Base-by-base conservation (phyloP, 1,140 invertebrate genomes). In the Leucophenga varia region DNA sequence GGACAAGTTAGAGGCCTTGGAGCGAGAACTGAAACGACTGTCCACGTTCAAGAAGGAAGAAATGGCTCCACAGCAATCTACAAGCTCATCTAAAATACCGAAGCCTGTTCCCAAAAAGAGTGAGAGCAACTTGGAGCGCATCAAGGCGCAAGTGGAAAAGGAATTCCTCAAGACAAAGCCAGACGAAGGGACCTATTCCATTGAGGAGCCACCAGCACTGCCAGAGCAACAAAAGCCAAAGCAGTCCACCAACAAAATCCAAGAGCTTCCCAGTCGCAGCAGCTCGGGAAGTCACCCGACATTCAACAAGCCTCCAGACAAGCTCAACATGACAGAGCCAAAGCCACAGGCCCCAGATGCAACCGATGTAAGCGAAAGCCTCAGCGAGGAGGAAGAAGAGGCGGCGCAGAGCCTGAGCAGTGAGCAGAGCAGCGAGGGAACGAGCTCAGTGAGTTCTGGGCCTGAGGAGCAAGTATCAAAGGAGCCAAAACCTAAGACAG, bases 321-420 rank as follows among this genome's bases (percentile, higher is more conserved):
- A n/a, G n/a, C n/a, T n/a, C n/a, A n/a, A n/a, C n/a, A n/a, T n/a
- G n/a, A n/a, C n/a, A n/a, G n/a, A n/a, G n/a, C n/a, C n/a, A n/a
- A n/a, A n/a, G n/a, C n/a, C n/a, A n/a, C n/a, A n/a, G n/a, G n/a
- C n/a, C n/a, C n/a, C 3, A 4, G 14, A 37, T 7, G 20, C 57
- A 10, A 68, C 64, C 3, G 64, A 68, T 19, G 49, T 64, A 0
- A 68, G 59, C 35, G 64, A 68, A 17, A 68, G 59, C 17, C 60
- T 68, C 0, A 64, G 54, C 30, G 52, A n/a, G n/a, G n/a, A n/a
- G n/a, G n/a, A 64, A 8, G 52, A 34, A 3, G 12, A 22, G n/a
- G n/a, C n/a, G n/a, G n/a, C n/a, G n/a, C n/a, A n/a, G n/a, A n/a
- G n/a, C n/a, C n/a, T n/a, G n/a, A n/a, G n/a, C 8, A 43, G n/a